Conservation (phyloP, 1,140 invertebrate genomes). For the Triops longicaudatus region DNA sequence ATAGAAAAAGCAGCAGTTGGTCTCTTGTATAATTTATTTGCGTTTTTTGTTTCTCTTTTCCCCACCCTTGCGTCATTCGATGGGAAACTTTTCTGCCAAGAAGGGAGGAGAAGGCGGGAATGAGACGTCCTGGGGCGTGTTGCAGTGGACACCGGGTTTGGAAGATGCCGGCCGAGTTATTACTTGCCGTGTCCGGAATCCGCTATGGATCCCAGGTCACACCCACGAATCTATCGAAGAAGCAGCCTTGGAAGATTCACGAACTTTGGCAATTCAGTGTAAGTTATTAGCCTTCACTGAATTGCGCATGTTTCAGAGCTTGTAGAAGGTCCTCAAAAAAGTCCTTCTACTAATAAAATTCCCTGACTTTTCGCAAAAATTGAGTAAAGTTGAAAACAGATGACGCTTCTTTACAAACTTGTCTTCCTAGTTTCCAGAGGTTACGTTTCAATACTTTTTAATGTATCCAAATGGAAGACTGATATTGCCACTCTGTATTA, state of each 20-base stretch:
- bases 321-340: too few relatives aligned
- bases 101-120: not conserved
- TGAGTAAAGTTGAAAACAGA: too few relatives aligned
- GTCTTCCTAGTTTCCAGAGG: too few relatives aligned
- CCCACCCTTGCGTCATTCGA: not conserved
- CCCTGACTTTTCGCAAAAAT: too few relatives aligned
- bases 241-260: not conserved
- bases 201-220: slow-evolving; percentile 5
- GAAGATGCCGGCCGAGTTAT: not conserved
- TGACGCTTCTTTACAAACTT: too few relatives aligned
- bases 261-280: slow-evolving; percentile 1
- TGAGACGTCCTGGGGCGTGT: slow-evolving; percentile 13
- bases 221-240: not conserved
- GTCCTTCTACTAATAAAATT: too few relatives aligned
- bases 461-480: too few relatives aligned
- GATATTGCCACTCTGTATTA: too few relatives aligned
- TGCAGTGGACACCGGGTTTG: not conserved
- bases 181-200: slow-evolving; percentile 14
- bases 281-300: not conserved
- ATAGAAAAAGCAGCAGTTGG: slow-evolving; percentile 15
- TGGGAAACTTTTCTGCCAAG: not conserved
- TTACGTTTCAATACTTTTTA: too few relatives aligned
- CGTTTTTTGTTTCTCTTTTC: too few relatives aligned
- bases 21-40: slow-evolving; percentile 3
- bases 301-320: too few relatives aligned